A percentile compares a stretch with the other conserved stretches of the same genome.
Evolutionary conservation across 2,797 vertebrate species (phyloP).

Genomic region (Tadarida brasiliensis): DNA sequence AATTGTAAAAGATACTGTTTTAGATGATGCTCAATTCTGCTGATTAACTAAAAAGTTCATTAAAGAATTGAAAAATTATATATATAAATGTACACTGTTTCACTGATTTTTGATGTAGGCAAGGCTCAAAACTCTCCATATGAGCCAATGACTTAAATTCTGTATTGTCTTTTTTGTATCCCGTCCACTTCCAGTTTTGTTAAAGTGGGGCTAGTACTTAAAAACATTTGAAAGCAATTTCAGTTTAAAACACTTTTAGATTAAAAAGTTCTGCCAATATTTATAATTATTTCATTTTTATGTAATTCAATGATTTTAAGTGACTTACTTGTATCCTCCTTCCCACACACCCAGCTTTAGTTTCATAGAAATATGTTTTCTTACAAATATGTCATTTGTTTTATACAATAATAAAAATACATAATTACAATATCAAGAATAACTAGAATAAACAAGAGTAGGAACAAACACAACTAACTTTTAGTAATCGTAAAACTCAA

Average conservation of each 20-base stretch:
- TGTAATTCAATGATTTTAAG: conserved; percentile 11
- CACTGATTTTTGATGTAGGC: neutral
- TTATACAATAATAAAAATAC: conserved; percentile 27
- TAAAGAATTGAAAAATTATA: neutral
- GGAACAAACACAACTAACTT: conserved; percentile 46
- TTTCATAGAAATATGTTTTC: conserved; percentile 51
- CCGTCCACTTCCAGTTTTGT: neutral
- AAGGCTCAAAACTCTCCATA: neutral
- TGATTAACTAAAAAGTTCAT: neutral
- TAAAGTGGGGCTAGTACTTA: conserved; percentile 26
- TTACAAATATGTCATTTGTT: neutral
- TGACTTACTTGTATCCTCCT: neutral
- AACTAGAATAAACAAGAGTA: conserved; percentile 35
- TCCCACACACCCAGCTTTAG: conserved; percentile 14
- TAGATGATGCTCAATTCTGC: neutral
- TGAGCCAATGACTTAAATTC: neutral
- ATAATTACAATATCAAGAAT: neutral
- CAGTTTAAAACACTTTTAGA: conserved; percentile 25
- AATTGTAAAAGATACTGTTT: neutral
- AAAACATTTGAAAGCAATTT: conserved; percentile 14
- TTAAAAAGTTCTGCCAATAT: neutral
- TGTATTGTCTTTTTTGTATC: neutral
- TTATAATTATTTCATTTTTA: conserved; percentile 21
- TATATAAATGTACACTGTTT: neutral
- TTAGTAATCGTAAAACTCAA: conserved; percentile 18